A percentile compares a stretch with the other conserved stretches of the same genome.
phyloP scores from a whole-genome alignment of 1,140 invertebrate species.

The Scaptodrosophila lebanonensis region DNA sequence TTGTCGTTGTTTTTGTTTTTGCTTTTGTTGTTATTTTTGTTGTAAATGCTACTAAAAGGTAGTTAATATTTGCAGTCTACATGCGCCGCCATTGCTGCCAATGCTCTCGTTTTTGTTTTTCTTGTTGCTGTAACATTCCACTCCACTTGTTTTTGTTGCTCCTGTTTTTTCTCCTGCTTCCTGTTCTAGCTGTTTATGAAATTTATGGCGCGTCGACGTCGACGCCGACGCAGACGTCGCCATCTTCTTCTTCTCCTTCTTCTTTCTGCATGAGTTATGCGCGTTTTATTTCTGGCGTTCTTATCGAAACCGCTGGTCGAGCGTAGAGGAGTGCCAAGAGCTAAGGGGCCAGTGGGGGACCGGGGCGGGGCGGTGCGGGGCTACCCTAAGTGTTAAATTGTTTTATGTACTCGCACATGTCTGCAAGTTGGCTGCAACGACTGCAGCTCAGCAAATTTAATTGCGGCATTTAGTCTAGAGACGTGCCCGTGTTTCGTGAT shows the following conservation, averaged over 20 bases:
- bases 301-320: no score
- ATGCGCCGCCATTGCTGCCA: background rate
- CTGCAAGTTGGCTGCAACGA: slow-evolving; percentile 5
- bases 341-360: background rate
- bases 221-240: slow-evolving; percentile 24
- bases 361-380: slow-evolving; percentile 24
- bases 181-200: background rate
- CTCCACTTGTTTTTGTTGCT: background rate
- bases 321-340: no score
- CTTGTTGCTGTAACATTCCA: no score
- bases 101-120: background rate
- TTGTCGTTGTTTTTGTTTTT: no score
- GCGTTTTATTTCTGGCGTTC: slow-evolving; percentile 19
- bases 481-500: background rate
- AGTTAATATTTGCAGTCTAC: background rate
- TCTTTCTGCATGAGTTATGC: slow-evolving; percentile 35
- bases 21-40: background rate
- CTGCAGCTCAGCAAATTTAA: slow-evolving; percentile 7
- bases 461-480: slow-evolving; percentile 7
- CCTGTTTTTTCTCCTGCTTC: no score
- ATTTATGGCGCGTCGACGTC: slow-evolving; percentile 1
- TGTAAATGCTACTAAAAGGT: background rate
- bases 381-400: slow-evolving; percentile 68
- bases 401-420: slow-evolving; percentile 53
- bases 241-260: no score